Base-by-base conservation (phyloP, 1,140 invertebrate species). In the Popillia japonica region DNA sequence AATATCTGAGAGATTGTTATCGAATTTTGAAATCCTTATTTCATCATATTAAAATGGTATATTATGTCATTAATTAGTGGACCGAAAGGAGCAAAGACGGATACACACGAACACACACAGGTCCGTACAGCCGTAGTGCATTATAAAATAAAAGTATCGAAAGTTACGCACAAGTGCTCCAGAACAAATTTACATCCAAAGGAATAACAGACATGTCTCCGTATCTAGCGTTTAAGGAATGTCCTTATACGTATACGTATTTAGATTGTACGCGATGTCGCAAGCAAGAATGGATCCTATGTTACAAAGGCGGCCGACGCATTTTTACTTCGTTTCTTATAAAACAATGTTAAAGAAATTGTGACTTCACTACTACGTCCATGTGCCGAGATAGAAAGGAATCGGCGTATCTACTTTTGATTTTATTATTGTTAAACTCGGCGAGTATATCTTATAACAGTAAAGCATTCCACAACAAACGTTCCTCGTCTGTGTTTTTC, bases 201-300 rank as follows among this genome's bases (percentile, higher is more conserved):
- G 83, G 83, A 83, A 82, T 84, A 81, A 55, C 79, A 83, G 83
- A 84, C 83, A 82, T 84, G 83, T 80, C 83, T 83, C 83, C 83
- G 83, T 83, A 84, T 83, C 83, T 83, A 83, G 78, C 81, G 81
- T 82, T 82, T 83, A 84, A 84, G 84, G 83, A 84, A 84, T 84
- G 83, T 84, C 83, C 83, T 84, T 84, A 82, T 84, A 84, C 82
- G 83, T 84, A 84, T 84, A 84, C 82, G 83, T 84, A 84, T 84
- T 84, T 84, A 83, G 83, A 84, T 84, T 84, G 81, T 83, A 81
- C 80, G 27, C 27, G 82, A 78, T 80, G 81, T 81, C 79, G 81
- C 82, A 83, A 61, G 83, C 79, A 84, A 84, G 82, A 84, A 83
- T 84, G 81, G 81, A 76, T 82, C 81, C 81, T 82, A 83, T 81